A percentile compares a stretch with the other conserved stretches of the same genome.
Conservation (phyloP, 2,797 vertebrate species). For the Halcyon chelicuti region DNA sequence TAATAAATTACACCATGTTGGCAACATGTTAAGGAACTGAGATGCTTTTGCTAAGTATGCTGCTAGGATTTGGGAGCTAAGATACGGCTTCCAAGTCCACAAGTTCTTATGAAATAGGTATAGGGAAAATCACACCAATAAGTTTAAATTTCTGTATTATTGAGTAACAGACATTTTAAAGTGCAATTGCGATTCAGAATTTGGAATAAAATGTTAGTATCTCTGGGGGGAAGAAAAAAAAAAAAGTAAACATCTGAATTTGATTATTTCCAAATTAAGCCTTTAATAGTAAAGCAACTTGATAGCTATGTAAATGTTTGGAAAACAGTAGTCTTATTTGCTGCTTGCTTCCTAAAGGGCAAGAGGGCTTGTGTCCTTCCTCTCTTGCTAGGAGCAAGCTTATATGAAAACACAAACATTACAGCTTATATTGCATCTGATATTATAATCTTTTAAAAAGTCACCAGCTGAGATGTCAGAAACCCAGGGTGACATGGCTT, state of each 20-base stretch:
- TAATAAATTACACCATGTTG: background rate
- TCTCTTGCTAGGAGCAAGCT: background rate
- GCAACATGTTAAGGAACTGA: background rate
- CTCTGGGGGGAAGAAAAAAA: background rate
- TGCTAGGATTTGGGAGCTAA: background rate
- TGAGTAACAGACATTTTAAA: background rate
- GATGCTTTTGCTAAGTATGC: background rate
- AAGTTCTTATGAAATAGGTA: background rate
- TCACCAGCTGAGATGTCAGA: background rate
- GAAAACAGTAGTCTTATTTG: background rate
- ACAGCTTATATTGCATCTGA: background rate
- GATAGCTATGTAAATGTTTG: background rate
- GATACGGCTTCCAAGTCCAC: background rate
- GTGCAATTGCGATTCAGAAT: background rate
- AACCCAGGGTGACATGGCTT: constrained; percentile 34
- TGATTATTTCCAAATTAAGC: background rate
- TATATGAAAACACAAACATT: background rate
- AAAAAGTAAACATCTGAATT: background rate
- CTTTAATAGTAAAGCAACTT: background rate
- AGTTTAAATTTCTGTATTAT: background rate
- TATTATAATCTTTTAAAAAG: constrained; percentile 38
- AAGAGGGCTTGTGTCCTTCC: background rate
- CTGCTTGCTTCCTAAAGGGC: background rate
- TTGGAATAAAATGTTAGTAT: background rate
- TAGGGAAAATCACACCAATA: background rate